Evolutionary conservation across 2,888 invertebrate species (phyloP).

Genomic region (Tryphoninae sp.): DNA sequence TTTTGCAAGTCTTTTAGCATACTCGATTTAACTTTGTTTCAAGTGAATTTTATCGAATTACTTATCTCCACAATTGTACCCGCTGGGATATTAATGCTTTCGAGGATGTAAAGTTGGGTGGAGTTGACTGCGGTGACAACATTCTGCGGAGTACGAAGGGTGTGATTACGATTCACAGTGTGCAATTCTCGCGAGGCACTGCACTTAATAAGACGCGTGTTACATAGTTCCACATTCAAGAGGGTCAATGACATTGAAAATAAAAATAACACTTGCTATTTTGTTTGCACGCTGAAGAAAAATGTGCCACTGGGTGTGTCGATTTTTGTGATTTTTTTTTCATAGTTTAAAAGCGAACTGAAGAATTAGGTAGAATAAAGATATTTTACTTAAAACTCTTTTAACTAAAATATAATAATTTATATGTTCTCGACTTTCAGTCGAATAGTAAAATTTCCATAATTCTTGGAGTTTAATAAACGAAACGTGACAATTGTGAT

Average conservation of each 20-base stretch:
- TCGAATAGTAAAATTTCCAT: too few species aligned
- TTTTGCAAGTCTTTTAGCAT: background rate
- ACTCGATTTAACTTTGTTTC: slow-evolving; percentile 26
- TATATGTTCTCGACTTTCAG: too few species aligned
- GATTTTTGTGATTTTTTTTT: too few species aligned
- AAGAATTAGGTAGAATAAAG: too few species aligned
- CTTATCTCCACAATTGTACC: slow-evolving; percentile 10
- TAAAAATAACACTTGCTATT: background rate
- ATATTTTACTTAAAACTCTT: too few species aligned
- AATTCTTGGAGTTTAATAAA: too few species aligned
- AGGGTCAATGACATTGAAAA: slow-evolving; percentile 26
- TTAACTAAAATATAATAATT: too few species aligned
- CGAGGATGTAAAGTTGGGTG: slow-evolving; percentile 29
- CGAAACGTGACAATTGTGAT: too few species aligned
- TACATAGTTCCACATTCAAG: background rate
- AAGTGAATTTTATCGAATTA: slow-evolving; percentile 18
- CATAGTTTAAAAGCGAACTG: too few species aligned
- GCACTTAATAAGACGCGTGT: slow-evolving; percentile 3
- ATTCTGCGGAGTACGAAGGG: slow-evolving; percentile 40
- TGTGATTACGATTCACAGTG: slow-evolving; percentile 21
- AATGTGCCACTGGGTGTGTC: background rate
- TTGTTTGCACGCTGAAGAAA: background rate
- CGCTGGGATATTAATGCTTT: slow-evolving; percentile 14
- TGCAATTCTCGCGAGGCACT: slow-evolving; percentile 22
- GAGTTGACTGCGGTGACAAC: slow-evolving; percentile 20